Evolutionary conservation across 1,140 invertebrate genomes (phyloP), one percentile per base, ranked within the genome.

Genomic region (Trachelipus rathkii): DNA sequence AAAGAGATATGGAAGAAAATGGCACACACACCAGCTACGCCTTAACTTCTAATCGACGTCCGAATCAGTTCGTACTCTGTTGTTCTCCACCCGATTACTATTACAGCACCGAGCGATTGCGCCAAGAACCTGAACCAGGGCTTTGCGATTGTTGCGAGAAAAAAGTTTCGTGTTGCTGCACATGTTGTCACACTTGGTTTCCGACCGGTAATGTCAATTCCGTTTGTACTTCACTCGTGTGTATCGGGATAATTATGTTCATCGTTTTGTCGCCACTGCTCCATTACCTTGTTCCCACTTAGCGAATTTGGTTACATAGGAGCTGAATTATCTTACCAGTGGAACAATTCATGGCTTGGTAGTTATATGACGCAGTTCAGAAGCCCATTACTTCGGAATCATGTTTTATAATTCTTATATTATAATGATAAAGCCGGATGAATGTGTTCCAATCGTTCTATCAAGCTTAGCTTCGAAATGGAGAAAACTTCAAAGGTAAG

Each of bases 211-310:
- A 75, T 44, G 60, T 75, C 46, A 75, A 75, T 53, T 70, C 74
- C 10, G 74, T 75, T 24, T 68, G 44, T 13, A 44, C 60, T n/a
- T 70, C 67, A 23, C 67, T 75, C 1, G 9, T 75, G 15, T 75
- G 74, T 33, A 43, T 67, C 13, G 45, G 74, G 46, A 71, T 75
- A 11, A 75, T 75, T 11, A 13, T 75, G 21, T 75, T 75, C 74
- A 75, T 75, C 74, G 44, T 75, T 8, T n/a, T 75, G 8, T 75
- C 74, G 74, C 74, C 74, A 33, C 68, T 75, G 33, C 74, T 75
- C 7, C 74, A 75, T 53, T 75, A 60, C 44, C 45, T 75, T 24
- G 53, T 75, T 46, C 74, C 74, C n/a, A 69, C 74, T 10, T 75
- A 70, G 68, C 23, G 50, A 6, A 33, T 33, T 33, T 33, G 33